These are phyloP conservation scores for Sula dactylatra DNA, from an alignment of 2,113 vertebrate species.

Conservation along the genomic window DNA sequence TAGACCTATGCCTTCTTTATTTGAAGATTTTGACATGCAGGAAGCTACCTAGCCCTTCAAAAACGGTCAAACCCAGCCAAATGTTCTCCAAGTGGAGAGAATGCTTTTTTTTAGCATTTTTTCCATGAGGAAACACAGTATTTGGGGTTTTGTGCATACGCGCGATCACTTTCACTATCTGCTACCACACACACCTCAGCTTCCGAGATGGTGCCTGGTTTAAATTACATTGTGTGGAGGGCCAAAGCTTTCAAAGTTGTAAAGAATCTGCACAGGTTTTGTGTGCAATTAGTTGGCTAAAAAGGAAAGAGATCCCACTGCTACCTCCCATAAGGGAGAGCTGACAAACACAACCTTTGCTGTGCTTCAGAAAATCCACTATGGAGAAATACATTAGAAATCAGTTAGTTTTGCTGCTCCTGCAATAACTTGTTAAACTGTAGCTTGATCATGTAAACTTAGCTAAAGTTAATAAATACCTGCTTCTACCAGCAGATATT, in stretches of 20 bases:
- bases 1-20: neutral
- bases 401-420: neutral
- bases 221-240: neutral
- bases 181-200: neutral
- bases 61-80: neutral
- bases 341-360: neutral
- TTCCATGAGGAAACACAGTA: neutral
- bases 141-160: neutral
- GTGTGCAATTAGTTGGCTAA: neutral
- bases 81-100: neutral
- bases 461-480: neutral
- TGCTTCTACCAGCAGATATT: neutral
- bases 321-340: neutral
- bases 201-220: neutral
- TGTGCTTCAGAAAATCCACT: neutral
- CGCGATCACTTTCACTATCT: fast-evolving
- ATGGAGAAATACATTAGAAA: neutral
- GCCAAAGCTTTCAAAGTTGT: neutral
- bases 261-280: neutral
- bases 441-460: neutral
- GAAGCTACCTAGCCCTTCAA: neutral
- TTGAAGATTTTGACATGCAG: neutral
- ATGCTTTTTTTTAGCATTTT: neutral
- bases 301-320: neutral
- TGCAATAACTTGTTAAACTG: neutral